A percentile compares a stretch with the other conserved stretches of the same genome.
These are phyloP conservation scores for Synergus gifuensis DNA, from an alignment of 2,888 invertebrate genomes.

Conservation along the genomic window DNA sequence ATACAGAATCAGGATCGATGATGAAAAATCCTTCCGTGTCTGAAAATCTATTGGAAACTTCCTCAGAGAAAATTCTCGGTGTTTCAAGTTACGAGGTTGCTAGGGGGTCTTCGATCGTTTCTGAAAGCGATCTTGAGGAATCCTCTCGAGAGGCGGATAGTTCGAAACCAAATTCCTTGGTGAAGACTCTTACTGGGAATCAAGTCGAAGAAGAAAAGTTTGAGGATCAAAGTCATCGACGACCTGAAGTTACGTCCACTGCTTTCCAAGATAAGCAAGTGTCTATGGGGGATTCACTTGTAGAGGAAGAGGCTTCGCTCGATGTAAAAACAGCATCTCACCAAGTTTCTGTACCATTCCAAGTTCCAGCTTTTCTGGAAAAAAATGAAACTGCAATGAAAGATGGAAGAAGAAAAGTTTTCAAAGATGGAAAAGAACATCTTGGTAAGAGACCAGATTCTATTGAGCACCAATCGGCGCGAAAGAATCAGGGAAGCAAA, in stretches of 20 bases:
- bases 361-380: neutral
- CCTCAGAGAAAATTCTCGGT: constrained; percentile 43
- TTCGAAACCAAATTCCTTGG: constrained; percentile 36
- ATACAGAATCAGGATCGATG: neutral
- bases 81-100: constrained; percentile 46
- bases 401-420: neutral
- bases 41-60: constrained; percentile 37
- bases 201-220: constrained; percentile 19
- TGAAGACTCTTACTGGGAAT: neutral
- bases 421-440: neutral
- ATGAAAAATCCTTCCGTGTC: constrained; percentile 8
- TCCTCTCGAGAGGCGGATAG: constrained; percentile 23
- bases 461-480: constrained; percentile 25
- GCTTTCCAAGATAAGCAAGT: neutral
- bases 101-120: neutral
- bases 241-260: neutral
- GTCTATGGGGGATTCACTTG: neutral
- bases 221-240: constrained; percentile 26
- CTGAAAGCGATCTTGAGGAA: constrained; percentile 31
- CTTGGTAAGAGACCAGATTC: constrained; percentile 31
- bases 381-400: neutral
- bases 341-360: neutral
- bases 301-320: neutral
- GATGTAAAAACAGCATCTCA: constrained; percentile 8
- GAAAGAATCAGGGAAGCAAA: constrained; percentile 50